Base-by-base conservation (phyloP, 2,888 invertebrate genomes). In the Neuroscelio doddi region DNA sequence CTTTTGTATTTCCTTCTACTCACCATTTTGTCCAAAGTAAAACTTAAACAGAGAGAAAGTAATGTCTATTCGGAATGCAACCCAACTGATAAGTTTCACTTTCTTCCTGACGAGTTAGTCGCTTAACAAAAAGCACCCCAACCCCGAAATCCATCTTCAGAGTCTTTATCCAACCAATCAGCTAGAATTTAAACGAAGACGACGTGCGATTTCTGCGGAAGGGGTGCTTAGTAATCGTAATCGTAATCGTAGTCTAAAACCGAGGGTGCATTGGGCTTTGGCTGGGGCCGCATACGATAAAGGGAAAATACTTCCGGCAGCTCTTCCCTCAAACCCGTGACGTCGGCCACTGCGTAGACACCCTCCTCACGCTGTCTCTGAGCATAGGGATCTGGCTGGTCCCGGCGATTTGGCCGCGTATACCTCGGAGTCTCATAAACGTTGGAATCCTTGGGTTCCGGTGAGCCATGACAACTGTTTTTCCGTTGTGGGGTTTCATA, bases 271-370 rank as follows among this genome's bases (percentile, higher is more conserved):
- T 69, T 73, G 17, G 75, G 47, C 32, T 72, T 70, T 12, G n/a
- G 64, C 8, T 7, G 70, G 24, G 14, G 74, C 24, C 79, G 76
- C 73, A 78, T 78, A 15, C 80, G 74, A 73, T 81, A 82, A 9
- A 81, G 70, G 12, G 82, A 80, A 4, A 80, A 63, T 17, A 80
- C 77, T 64, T 82, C 82, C 64, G 78, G 79, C 0, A 78, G 75
- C 1, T 80, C 78, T n/a, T 78, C 79, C 26, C 81, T 63, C 1
- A 81, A 69, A 30, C 76, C 73, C n/a, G 81, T 79, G 1, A 83
- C 82, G 63, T 84, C 82, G 3, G 82, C 81, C 2, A 81, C 83
- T 3, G 83, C 84, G 71, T 83, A 83, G 14, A 83, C 76, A 14
- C 80, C 80, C 34, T 79, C 77, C 14, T 77, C 72, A 14, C 56